Conservation (phyloP, 2,888 invertebrate species). For the Caenorhabditis sinica region DNA sequence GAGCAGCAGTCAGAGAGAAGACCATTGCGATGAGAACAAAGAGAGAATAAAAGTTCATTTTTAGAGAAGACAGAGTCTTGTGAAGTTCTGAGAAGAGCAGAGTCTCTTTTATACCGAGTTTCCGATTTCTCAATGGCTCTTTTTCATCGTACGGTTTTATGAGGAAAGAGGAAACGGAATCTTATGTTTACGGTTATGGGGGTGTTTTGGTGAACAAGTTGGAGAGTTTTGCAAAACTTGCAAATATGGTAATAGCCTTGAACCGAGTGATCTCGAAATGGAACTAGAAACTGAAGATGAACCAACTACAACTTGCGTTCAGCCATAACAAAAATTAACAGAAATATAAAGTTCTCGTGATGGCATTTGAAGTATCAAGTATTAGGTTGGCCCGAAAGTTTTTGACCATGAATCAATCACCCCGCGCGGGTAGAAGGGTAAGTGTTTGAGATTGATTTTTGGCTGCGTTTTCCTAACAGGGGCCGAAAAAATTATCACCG, state of each 20-base stretch:
- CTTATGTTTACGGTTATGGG: not conserved
- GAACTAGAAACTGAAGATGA: too few species aligned
- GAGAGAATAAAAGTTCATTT: conserved; percentile 25
- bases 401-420: too few species aligned
- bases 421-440: too few species aligned
- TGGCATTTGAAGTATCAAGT: too few species aligned
- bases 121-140: not conserved
- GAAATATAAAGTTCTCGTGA: too few species aligned
- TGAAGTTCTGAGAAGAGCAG: not conserved
- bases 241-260: not conserved
- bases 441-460: too few species aligned
- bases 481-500: too few species aligned
- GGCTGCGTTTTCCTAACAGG: too few species aligned
- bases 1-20: conserved; percentile 10
- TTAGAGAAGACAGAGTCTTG: not conserved
- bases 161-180: not conserved
- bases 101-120: not conserved
- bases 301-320: too few species aligned
- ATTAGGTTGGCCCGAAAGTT: too few species aligned
- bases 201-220: not conserved
- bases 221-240: not conserved
- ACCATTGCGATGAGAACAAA: conserved; percentile 10
- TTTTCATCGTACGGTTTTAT: not conserved
- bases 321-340: too few species aligned
- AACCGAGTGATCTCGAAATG: not conserved